Evolutionary conservation across 2,113 vertebrate genomes (phyloP), one percentile per base, ranked within the genome.

Genomic region (Actenoides hombroni): DNA sequence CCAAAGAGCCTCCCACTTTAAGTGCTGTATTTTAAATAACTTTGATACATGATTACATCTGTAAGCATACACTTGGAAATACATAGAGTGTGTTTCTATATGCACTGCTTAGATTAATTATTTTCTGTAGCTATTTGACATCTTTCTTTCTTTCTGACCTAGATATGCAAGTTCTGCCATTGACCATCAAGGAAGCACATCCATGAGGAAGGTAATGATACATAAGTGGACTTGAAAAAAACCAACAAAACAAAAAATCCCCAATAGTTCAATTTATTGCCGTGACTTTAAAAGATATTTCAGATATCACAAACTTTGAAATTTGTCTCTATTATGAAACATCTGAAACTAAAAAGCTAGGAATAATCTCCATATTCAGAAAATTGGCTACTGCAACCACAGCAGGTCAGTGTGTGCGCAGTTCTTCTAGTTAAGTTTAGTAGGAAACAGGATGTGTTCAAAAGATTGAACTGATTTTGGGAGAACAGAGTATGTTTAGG

Each of bases 171-270:
- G 98, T 95, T 98, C 98, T 97, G 98, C 98, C 65, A 97, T 97
- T 88, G 98, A 98, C 40, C 97, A 98, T 92, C 98, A 97, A 97
- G 98, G 98, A 96, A 98, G 95, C 33, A 98, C 98, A 95, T 98
- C 98, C 86, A 99, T 99, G 98, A 98, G 98, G 97, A 99, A 99
- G 98, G 99, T 99, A 97, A 96, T 54, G 39, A 61, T 63, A 76
- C 49, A 48, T 33, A 79, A 65, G 80, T 37, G 3, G 16, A 19
- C 33, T 78, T n/a, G 10, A 28, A 31, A 71, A 8, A n/a, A 68
- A 68, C 13, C 16, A n/a, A 57, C 6, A 23, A 2, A 17, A 13
- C 48, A 60, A 48, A 86, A 59, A 16, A 9, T 11, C 19, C n/a
- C 13, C 4, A 70, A 4, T 2, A 70, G 11, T 80, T 81, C 25